phyloP scores from a whole-genome alignment of 1,140 invertebrate species.

The Vollenhovia emeryi region DNA sequence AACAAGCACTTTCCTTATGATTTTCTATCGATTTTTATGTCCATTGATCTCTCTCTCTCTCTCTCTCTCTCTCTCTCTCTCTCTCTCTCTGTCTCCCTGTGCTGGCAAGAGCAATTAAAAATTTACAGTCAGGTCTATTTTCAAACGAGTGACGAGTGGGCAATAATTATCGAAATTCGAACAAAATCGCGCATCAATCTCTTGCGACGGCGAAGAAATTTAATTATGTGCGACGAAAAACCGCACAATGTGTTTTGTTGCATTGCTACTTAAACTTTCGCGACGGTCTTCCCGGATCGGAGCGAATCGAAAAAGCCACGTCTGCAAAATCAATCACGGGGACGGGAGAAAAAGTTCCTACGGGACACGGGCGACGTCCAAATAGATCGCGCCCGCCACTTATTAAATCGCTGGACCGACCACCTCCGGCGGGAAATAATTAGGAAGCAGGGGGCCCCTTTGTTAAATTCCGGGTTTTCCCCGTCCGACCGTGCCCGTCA shows the following conservation, averaged over 20 bases:
- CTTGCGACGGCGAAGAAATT: background rate
- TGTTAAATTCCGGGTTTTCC: slow-evolving; percentile 28
- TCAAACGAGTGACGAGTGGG: background rate
- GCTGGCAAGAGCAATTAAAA: background rate
- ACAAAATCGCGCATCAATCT: background rate
- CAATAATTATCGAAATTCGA: background rate
- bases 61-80: too few species aligned
- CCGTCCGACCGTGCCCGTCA: background rate
- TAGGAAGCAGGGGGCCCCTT: slow-evolving; percentile 24
- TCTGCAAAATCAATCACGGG: slow-evolving; percentile 11
- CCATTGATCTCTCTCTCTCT: background rate
- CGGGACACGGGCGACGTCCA: background rate
- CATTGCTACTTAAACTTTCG: slow-evolving; percentile 4
- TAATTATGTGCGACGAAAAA: background rate
- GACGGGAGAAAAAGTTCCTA: background rate
- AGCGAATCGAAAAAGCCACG: background rate
- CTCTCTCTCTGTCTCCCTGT: background rate
- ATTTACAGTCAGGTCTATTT: slow-evolving; percentile 13
- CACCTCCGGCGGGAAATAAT: slow-evolving; percentile 27
- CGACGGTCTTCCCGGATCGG: background rate
- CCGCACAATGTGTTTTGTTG: slow-evolving; percentile 4
- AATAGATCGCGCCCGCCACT: slow-evolving; percentile 6
- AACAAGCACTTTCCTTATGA: too few species aligned
- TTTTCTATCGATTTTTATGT: too few species aligned
- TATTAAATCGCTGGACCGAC: slow-evolving; percentile 31